These are phyloP conservation scores for Neodiprion lecontei DNA, from an alignment of 1,140 invertebrate genomes.

Conservation along the genomic window DNA sequence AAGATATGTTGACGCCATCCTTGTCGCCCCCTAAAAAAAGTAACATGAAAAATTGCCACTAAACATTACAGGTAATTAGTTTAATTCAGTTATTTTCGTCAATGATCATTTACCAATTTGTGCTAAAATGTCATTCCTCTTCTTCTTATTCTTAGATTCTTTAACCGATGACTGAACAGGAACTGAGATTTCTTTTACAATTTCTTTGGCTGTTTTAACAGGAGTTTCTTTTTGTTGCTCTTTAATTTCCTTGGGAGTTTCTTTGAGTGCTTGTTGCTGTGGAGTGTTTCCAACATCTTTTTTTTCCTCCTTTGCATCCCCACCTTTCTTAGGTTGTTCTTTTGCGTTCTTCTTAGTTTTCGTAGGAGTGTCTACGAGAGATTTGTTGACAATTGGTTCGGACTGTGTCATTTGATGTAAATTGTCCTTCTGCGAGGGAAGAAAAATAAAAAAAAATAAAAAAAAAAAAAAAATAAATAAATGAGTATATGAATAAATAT, in stretches of 20 bases:
- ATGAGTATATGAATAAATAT: conserved; percentile 13
- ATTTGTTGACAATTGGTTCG: conserved; percentile 45
- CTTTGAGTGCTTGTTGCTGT: conserved; percentile 32
- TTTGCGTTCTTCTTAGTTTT: conserved; percentile 53
- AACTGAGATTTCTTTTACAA: conserved; percentile 28
- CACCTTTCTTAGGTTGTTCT: conserved; percentile 49
- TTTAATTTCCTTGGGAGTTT: conserved; percentile 47
- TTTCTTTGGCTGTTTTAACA: conserved; percentile 40
- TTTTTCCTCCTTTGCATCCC: conserved; percentile 46
- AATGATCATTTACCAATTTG: conserved; percentile 57
- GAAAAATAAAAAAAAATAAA: conserved; percentile 23
- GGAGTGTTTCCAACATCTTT: conserved; percentile 37
- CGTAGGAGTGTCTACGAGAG: conserved; percentile 53
- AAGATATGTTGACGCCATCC: conserved; percentile 70
- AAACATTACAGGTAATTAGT: neutral
- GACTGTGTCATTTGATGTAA: conserved; percentile 44
- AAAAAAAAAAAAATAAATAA: neutral
- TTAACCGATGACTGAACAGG: conserved; percentile 42
- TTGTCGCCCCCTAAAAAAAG: conserved; percentile 64
- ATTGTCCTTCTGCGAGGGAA: conserved; percentile 49
- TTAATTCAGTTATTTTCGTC: conserved; percentile 16
- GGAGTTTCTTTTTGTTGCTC: conserved; percentile 45
- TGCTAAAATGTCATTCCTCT: conserved; percentile 61
- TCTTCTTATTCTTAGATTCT: conserved; percentile 64
- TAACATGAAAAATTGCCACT: conserved; percentile 29